Percentiles rank a stretch among this genome's conserved stretches.
phyloP scores from a whole-genome alignment of 2,113 vertebrate species.

The Brienomyrus longianalis region DNA sequence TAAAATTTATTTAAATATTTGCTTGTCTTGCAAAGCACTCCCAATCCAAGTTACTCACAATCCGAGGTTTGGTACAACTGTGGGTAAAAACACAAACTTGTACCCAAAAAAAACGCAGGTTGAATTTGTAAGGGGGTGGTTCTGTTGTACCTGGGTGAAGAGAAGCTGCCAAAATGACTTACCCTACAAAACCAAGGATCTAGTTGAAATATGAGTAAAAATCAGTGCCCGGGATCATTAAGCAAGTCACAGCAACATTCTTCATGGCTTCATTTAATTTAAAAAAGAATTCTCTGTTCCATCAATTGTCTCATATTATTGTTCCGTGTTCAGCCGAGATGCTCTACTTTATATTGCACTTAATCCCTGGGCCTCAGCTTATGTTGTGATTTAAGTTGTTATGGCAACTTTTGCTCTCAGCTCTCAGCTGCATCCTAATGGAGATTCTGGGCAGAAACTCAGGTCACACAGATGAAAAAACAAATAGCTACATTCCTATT shows the following conservation, averaged over 20 bases:
- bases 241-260: neutral
- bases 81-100: neutral
- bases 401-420: neutral
- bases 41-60: no score
- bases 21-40: no score
- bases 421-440: neutral
- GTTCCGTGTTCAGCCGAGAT: neutral
- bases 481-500: constrained; percentile 4
- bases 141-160: neutral
- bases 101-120: neutral
- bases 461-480: constrained; percentile 11
- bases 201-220: neutral
- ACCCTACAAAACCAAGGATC: neutral
- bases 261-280: neutral
- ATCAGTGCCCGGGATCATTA: neutral
- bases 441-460: constrained; percentile 4
- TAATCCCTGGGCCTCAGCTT: neutral
- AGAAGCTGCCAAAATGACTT: neutral
- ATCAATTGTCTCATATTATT: neutral
- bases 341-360: neutral
- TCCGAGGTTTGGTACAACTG: neutral
- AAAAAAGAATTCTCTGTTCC: neutral
- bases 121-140: neutral
- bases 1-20: no score
- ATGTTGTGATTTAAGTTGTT: neutral